Conservation (phyloP, 1,140 invertebrate genomes). For the Zaprionus vittiger region DNA sequence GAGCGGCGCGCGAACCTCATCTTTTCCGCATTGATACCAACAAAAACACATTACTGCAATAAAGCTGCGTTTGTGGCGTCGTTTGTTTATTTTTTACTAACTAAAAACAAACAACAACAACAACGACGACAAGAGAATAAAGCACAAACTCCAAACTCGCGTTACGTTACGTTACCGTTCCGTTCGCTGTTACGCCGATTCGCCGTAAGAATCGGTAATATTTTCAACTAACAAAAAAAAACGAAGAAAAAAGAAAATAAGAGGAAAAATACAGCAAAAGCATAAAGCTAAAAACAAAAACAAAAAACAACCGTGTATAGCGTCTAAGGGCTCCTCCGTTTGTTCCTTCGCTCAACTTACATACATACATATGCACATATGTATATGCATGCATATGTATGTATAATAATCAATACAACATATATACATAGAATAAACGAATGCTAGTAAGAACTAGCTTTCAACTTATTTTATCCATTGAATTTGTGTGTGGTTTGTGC, state of each 20-base stretch:
- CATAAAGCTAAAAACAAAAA: constrained; percentile 22
- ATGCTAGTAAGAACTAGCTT: constrained; percentile 62
- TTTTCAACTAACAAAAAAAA: constrained; percentile 22
- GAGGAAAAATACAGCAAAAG: constrained; percentile 3
- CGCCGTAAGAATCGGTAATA: constrained; percentile 46
- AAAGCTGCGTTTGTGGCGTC: constrained; percentile 71
- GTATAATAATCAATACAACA: constrained; percentile 71
- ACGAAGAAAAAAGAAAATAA: constrained; percentile 6
- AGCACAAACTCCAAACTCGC: constrained; percentile 49
- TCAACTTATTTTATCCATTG: constrained; percentile 59
- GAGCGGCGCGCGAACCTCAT: constrained; percentile 80
- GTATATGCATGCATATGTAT: constrained; percentile 36
- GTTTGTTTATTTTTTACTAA: constrained; percentile 83
- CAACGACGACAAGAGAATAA: constrained; percentile 26
- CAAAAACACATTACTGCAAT: constrained; percentile 76
- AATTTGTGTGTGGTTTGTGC: constrained; percentile 53
- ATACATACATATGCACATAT: constrained; percentile 39
- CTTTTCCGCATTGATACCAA: constrained; percentile 82
- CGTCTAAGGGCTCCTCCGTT: constrained; percentile 36
- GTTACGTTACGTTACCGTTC: constrained; percentile 55
- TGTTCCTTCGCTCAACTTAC: constrained; percentile 23
- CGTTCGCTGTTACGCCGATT: constrained; percentile 54
- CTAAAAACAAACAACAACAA: constrained; percentile 79
- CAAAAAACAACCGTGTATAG: constrained; percentile 41
- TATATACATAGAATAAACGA: constrained; percentile 55